These are phyloP conservation scores for Chelonus formosanus DNA, from an alignment of 2,888 invertebrate species.

Conservation along the genomic window DNA sequence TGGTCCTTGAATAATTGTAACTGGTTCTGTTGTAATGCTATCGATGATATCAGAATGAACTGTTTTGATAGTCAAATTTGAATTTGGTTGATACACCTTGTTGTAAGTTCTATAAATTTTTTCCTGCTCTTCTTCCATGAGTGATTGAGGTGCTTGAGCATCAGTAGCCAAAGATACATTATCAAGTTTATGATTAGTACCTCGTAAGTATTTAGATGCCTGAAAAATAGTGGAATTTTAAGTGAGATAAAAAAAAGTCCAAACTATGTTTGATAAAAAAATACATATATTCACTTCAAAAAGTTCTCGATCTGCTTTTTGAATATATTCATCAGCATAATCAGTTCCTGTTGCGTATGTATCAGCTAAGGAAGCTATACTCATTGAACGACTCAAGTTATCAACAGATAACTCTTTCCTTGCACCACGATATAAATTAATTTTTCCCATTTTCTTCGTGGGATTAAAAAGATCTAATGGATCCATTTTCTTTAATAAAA, in stretches of 20 bases:
- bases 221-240: slow-evolving; percentile 18
- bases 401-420: slow-evolving; percentile 4
- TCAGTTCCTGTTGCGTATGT: slow-evolving; percentile 45
- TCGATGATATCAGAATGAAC: slow-evolving; percentile 71
- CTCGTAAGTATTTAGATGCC: slow-evolving; percentile 13
- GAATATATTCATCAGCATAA: slow-evolving; percentile 53
- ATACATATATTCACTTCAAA: slow-evolving; percentile 45
- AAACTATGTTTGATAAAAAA: background rate
- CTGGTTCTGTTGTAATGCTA: slow-evolving; percentile 74
- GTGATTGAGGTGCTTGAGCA: slow-evolving; percentile 29
- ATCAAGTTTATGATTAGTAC: slow-evolving; percentile 45
- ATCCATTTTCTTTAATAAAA: slow-evolving; percentile 39
- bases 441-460: slow-evolving; percentile 28
- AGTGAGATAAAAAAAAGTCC: background rate
- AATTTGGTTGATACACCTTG: slow-evolving; percentile 51
- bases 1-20: slow-evolving; percentile 87
- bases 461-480: slow-evolving; percentile 40
- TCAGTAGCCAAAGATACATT: slow-evolving; percentile 53
- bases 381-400: slow-evolving; percentile 28
- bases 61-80: slow-evolving; percentile 52
- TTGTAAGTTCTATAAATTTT: slow-evolving; percentile 56
- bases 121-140: slow-evolving; percentile 43
- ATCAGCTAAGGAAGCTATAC: slow-evolving; percentile 5
- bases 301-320: slow-evolving; percentile 52
- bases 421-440: slow-evolving; percentile 24